Base-by-base conservation (phyloP, 2,113 vertebrate genomes). In the Cinclus mexicanus region DNA sequence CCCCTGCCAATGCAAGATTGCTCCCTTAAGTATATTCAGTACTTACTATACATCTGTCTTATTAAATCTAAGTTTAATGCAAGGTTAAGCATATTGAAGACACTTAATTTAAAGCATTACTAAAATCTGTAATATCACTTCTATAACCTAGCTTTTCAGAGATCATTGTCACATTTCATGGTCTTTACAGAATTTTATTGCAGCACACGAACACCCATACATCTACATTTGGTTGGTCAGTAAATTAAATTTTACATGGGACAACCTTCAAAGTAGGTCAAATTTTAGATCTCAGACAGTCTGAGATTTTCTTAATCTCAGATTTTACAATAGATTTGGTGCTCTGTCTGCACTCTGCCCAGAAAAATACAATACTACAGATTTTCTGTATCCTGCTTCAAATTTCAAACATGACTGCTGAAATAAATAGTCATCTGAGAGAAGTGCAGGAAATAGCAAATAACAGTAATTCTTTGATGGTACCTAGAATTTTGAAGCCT, bases 101-200 rank as follows among this genome's bases (percentile, higher is more conserved):
- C 94, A 92, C 95, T 98, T 97, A 97, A 97, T 97, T 96, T 97
- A 94, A 96, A 97, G 92, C 96, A 85, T 93, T 93, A 94, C 84
- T 94, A 89, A 91, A 95, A 97, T 96, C 67, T 94, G 91, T 97
- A 97, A 96, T 97, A 96, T 96, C 97, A 72, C 81, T 96, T 94
- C 95, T 89, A 86, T 92, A 97, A 96, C 94, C 85, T 70, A 97
- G 91, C 89, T 97, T 95, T 92, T 97, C 91, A 74, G 74, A 90
- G 95, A 94, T 91, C 94, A 88, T 68, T 94, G 96, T 97, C 97
- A 97, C 91, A 77, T 97, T 97, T 97, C 97, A 96, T 92, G 95
- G 89, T 97, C 87, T 94, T 94, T 88, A 82, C 92, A 80, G 89
- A 97, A 96, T 96, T 94, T 95, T 95, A 72, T 94, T 89, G 92